A percentile compares a stretch with the other conserved stretches of the same genome.
Evolutionary conservation across 2,113 vertebrate genomes (phyloP).

Genomic region (Larimichthys crocea): DNA sequence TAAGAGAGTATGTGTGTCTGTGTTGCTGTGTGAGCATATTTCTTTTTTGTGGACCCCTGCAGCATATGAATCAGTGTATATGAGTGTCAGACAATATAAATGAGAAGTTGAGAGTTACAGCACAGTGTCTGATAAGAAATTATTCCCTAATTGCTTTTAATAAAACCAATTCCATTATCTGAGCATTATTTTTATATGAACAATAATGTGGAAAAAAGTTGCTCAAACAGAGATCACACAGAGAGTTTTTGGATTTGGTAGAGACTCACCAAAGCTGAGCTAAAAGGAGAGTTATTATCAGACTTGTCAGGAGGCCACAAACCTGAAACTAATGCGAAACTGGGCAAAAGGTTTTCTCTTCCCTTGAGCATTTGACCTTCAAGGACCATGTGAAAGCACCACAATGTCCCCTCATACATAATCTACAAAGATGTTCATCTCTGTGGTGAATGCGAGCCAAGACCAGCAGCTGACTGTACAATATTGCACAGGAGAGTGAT

Average conservation of each 20-base stretch:
- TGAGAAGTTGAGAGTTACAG: not conserved
- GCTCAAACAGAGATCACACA: not conserved
- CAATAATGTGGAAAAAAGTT: not conserved
- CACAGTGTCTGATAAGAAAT: not conserved
- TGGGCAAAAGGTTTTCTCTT: no score
- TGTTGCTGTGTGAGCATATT: not conserved
- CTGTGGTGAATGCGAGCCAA: not conserved
- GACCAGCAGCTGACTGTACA: not conserved
- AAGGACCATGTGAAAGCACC: no score
- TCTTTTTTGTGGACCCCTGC: not conserved
- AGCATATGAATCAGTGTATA: not conserved
- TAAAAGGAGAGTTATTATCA: not conserved
- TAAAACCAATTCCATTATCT: not conserved
- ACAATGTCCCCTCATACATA: no score
- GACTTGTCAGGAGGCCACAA: not conserved
- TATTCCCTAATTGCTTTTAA: not conserved
- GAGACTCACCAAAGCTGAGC: not conserved
- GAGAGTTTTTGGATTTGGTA: no score
- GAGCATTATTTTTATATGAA: not conserved
- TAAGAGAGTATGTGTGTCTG: not conserved
- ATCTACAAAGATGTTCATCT: not conserved
- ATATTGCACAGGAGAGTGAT: not conserved
- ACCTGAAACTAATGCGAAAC: not conserved
- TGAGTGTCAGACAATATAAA: not conserved
- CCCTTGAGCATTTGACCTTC: no score